These are phyloP conservation scores for Drusus annulatus DNA, from an alignment of 1,140 invertebrate genomes.

Conservation along the genomic window DNA sequence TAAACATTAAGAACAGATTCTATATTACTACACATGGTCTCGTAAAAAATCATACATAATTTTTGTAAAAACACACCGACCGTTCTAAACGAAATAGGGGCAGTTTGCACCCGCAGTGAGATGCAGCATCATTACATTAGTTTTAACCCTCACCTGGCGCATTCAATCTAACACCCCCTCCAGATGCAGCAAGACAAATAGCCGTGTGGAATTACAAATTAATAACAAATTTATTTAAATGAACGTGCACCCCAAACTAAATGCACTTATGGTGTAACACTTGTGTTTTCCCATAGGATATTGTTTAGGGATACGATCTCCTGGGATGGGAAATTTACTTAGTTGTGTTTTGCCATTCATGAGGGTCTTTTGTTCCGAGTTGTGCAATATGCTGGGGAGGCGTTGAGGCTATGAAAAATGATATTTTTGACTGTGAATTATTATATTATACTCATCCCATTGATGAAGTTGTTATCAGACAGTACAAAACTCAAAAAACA, in stretches of 20 bases:
- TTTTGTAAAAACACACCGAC: too few species aligned
- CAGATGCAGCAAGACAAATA: conserved; percentile 32
- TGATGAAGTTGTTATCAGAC: neutral
- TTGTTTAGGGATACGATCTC: conserved; percentile 8
- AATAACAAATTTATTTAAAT: conserved; percentile 53
- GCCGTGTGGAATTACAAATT: conserved; percentile 53
- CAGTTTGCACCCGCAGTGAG: neutral
- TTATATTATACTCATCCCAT: neutral
- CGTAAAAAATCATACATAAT: too few species aligned
- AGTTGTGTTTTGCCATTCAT: neutral
- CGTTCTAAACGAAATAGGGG: neutral
- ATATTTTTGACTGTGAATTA: too few species aligned
- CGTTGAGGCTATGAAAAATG: neutral
- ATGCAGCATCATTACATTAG: conserved; percentile 33
- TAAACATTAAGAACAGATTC: too few species aligned
- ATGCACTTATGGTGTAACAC: neutral
- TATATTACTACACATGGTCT: too few species aligned
- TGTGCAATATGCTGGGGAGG: neutral
- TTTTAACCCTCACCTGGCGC: conserved; percentile 37
- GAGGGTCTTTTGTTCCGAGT: neutral
- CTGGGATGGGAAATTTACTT: neutral
- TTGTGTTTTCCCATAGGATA: conserved; percentile 28
- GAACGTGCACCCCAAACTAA: neutral
- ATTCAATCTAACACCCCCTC: conserved; percentile 43
- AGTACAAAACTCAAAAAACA: neutral